Evolutionary conservation across 2,113 vertebrate genomes (phyloP).

Genomic region (Laticauda colubrina): DNA sequence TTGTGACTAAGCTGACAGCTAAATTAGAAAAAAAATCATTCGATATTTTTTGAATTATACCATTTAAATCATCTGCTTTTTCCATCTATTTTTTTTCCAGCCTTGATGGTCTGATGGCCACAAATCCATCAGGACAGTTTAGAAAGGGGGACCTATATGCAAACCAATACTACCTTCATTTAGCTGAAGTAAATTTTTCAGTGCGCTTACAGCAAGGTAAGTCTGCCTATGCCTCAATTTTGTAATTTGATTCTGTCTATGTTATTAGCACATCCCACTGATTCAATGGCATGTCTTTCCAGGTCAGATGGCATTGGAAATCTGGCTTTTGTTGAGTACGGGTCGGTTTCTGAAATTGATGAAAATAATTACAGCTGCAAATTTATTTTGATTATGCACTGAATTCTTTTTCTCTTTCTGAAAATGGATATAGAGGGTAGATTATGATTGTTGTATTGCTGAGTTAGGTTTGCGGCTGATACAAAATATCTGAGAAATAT

Average conservation of each 20-base stretch:
- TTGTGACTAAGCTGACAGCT: conserved; percentile 62
- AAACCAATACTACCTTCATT: neutral
- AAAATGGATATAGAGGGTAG: neutral
- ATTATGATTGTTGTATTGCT: neutral
- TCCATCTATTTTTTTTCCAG: conserved; percentile 24
- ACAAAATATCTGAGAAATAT: neutral
- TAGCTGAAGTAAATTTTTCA: neutral
- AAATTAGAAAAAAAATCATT: conserved; percentile 53
- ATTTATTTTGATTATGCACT: conserved; percentile 10
- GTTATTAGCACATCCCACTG: neutral
- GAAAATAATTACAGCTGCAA: conserved; percentile 27
- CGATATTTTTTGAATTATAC: conserved; percentile 34
- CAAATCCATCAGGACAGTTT: conserved; percentile 21
- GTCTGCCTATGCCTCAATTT: neutral
- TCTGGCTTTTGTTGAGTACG: neutral
- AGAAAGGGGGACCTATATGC: conserved; percentile 21
- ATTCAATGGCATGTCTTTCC: neutral
- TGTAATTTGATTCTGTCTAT: neutral
- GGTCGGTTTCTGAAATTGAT: conserved; percentile 26
- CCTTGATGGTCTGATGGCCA: conserved; percentile 23
- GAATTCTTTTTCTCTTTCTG: conserved; percentile 9
- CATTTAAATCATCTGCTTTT: conserved; percentile 55
- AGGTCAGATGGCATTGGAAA: neutral
- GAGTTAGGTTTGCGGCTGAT: neutral
- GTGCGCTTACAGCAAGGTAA: neutral